Percentiles rank a stretch among this genome's conserved stretches.
These are phyloP conservation scores for Ammodytes dubius DNA, from an alignment of 2,113 vertebrate species.

Conservation along the genomic window DNA sequence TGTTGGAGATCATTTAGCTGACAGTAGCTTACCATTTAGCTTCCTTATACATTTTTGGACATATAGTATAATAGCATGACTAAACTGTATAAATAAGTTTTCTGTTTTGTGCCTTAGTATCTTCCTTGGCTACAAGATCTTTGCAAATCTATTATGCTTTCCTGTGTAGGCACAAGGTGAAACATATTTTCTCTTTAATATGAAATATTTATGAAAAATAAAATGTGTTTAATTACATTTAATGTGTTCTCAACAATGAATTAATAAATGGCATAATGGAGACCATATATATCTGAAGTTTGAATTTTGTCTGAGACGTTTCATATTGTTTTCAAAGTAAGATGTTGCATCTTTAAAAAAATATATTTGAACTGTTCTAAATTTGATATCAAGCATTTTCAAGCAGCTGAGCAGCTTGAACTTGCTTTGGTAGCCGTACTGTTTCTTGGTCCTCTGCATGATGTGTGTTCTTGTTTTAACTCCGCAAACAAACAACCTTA, in stretches of 20 bases:
- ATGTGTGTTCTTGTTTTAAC: too few relatives aligned
- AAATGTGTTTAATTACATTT: constrained; percentile 86
- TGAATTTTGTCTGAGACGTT: constrained; percentile 8
- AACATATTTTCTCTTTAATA: constrained; percentile 84
- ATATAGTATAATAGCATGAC: constrained; percentile 87
- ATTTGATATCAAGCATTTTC: too few relatives aligned
- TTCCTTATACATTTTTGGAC: constrained; percentile 83
- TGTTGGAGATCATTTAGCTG: constrained; percentile 81
- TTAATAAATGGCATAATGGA: constrained; percentile 88
- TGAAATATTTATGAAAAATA: constrained; percentile 87
- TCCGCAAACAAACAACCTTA: too few relatives aligned
- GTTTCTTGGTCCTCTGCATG: too few relatives aligned
- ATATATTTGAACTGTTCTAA: too few relatives aligned
- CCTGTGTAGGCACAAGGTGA: constrained; percentile 82
- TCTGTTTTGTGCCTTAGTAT: constrained; percentile 92
- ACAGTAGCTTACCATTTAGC: constrained; percentile 82
- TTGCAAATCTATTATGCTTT: constrained; percentile 78
- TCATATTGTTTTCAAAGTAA: too few relatives aligned
- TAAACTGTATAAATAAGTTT: constrained; percentile 82
- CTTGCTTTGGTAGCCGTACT: too few relatives aligned
- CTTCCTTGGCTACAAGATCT: constrained; percentile 85
- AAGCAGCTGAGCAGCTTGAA: too few relatives aligned
- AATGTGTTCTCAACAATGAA: constrained; percentile 85
- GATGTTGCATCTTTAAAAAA: too few relatives aligned
- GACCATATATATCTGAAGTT: constrained; percentile 81